Base-by-base conservation (phyloP, 37 sponge, comb jelly and placozoan species). In the Petrosia ficiformis region DNA sequence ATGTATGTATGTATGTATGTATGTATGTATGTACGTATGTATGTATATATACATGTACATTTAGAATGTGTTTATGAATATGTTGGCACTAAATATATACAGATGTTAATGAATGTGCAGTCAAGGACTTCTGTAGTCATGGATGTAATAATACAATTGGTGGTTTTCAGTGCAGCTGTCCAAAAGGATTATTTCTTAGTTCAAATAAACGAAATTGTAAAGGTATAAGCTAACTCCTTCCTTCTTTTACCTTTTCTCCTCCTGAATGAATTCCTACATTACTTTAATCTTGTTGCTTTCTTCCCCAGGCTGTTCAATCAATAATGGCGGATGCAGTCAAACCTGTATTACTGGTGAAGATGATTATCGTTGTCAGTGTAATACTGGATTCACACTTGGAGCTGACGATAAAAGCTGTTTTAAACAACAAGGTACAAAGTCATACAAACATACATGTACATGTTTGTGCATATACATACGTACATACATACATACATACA, bases 381-480 rank as follows among this genome's bases (percentile, higher is more conserved):
- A 37, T 42, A 22, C 64, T 59, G 78, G 85, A 6, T 84, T 64
- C 67, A 8, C 48, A 4, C 67, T 84, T 22, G 73, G 78, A 1
- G 39, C 36, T 11, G 78, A 84, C 61, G 59, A 72, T 30, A 71
- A 32, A 35, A 39, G 32, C 65, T 84, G 85, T 57, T 44, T 63
- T 48, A 52, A 48, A 1, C 41, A 63, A n/a, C 71, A 71, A 71
- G 78, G 85, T 84, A n/a, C n/a, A n/a, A n/a, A n/a, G n/a, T n/a
- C n/a, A n/a, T n/a, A n/a, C n/a, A n/a, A n/a, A n/a, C n/a, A n/a
- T n/a, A n/a, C n/a, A n/a, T n/a, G n/a, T n/a, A n/a, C n/a, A n/a
- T n/a, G n/a, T n/a, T n/a, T n/a, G n/a, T n/a, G n/a, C n/a, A n/a
- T n/a, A n/a, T n/a, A n/a, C n/a, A n/a, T n/a, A n/a, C n/a, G n/a